These are phyloP conservation scores for Matsumyia berberina DNA, from an alignment of 2,888 invertebrate genomes.

Conservation along the genomic window DNA sequence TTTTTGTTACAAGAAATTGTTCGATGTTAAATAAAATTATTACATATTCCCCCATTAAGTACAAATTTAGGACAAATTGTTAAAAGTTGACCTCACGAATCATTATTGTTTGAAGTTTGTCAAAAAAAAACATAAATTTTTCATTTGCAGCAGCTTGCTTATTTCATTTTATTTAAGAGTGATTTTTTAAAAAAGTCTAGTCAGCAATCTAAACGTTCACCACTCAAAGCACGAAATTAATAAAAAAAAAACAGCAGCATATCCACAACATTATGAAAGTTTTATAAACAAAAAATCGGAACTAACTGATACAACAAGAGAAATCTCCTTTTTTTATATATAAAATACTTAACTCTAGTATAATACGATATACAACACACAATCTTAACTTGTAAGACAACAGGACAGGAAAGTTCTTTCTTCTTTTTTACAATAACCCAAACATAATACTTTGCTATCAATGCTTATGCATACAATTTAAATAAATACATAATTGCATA, in stretches of 20 bases:
- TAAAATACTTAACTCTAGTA: slow-evolving; percentile 23
- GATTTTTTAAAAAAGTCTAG: neutral
- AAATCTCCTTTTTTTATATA: slow-evolving; percentile 5
- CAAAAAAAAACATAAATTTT: neutral
- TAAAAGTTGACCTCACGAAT: neutral
- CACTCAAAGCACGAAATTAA: neutral
- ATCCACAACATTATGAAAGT: slow-evolving; percentile 40
- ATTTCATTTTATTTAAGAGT: neutral
- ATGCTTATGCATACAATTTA: neutral
- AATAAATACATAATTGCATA: slow-evolving; percentile 18
- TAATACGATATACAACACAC: slow-evolving; percentile 42
- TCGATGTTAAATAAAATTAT: neutral
- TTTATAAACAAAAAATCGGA: slow-evolving; percentile 17
- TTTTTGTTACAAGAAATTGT: slow-evolving; percentile 8
- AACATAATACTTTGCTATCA: slow-evolving; percentile 8
- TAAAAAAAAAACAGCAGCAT: slow-evolving; percentile 24
- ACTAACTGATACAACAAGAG: slow-evolving; percentile 10
- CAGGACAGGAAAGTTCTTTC: neutral
- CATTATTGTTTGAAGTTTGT: neutral
- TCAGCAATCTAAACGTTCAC: neutral
- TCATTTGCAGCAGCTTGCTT: slow-evolving; percentile 3
- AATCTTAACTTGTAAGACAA: slow-evolving; percentile 26
- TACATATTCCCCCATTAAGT: slow-evolving; percentile 15
- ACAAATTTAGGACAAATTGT: slow-evolving; percentile 32
- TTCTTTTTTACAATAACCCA: slow-evolving; percentile 15